Base-by-base conservation (phyloP, 2,888 invertebrate species). In the Andrena chrysosceles region DNA sequence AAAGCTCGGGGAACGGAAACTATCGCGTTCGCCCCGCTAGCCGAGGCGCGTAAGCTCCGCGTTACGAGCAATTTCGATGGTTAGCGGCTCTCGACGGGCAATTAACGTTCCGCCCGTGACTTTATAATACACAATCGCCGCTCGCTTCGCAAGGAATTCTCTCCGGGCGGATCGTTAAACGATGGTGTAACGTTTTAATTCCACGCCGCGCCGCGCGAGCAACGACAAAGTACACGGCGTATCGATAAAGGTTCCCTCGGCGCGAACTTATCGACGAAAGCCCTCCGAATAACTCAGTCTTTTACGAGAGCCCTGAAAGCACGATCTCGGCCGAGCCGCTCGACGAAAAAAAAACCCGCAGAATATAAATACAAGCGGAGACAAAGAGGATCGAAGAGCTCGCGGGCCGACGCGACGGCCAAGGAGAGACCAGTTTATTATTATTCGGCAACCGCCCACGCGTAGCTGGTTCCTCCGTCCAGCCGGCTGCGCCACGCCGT, bases 401-500 rank as follows among this genome's bases (percentile, higher is more conserved):
- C 63, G 78, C 77, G 63, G 75, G 59, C 81, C 77, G 85, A 77
- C 56, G 72, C 42, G 42, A 42, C 13, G 42, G 42, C 42, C 42
- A 42, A 42, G 42, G 42, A 42, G 16, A 54, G 84, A 77, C 85
- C 88, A 85, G 90, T 88, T 92, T 92, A 90, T 91, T 91, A 91
- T 91, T 91, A 91, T 92, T 92, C 89, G 91, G 90, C 90, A 91
- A 91, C 90, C 92, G 91, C 91, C 91, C 92, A 92, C 91, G 90
- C 90, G 87, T 77, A 85, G 84, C 89, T 89, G 85, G 87, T 87
- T 83, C 89, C 81, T 74, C 31, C 49, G 29, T 8, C n/a, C 84
- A 77, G 16, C 52, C 7, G 7, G 20, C 20, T 33, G n/a, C n/a
- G 82, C 77, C 13, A 0, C 42, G 16, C 16, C 42, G 42, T 5